Conservation (phyloP, 2,888 invertebrate genomes). For the Sipunculus nudus region DNA sequence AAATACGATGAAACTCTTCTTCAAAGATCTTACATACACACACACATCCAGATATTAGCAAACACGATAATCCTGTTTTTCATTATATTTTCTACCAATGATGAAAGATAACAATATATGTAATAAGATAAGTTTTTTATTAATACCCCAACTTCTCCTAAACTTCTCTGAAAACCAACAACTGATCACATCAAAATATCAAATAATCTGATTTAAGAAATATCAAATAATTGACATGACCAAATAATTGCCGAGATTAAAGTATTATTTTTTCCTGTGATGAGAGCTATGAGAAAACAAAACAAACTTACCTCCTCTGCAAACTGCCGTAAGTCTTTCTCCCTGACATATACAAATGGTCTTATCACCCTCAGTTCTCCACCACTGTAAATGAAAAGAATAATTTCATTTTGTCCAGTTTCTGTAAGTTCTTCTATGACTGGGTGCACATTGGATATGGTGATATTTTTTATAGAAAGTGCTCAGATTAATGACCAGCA, state of each 20-base stretch:
- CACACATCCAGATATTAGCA: too few relatives aligned
- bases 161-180: neutral
- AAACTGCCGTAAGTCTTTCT: conserved; percentile 79
- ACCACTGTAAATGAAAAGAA: conserved; percentile 71
- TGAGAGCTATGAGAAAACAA: neutral
- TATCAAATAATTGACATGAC: conserved; percentile 1
- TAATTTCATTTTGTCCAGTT: conserved; percentile 70
- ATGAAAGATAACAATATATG: too few relatives aligned
- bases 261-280: neutral
- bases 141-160: too few relatives aligned
- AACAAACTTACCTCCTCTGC: conserved; percentile 68
- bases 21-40: too few relatives aligned
- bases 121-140: too few relatives aligned
- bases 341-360: conserved; percentile 87
- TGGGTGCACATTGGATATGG: too few relatives aligned
- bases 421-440: neutral
- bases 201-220: neutral
- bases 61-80: too few relatives aligned
- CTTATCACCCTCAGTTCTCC: conserved; percentile 84
- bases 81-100: too few relatives aligned
- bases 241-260: too few relatives aligned
- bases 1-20: too few relatives aligned
- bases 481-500: too few relatives aligned
- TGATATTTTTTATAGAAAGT: too few relatives aligned
- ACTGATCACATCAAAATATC: neutral